Base-by-base conservation (phyloP, 2,888 invertebrate genomes). In the Lasius platythorax region DNA sequence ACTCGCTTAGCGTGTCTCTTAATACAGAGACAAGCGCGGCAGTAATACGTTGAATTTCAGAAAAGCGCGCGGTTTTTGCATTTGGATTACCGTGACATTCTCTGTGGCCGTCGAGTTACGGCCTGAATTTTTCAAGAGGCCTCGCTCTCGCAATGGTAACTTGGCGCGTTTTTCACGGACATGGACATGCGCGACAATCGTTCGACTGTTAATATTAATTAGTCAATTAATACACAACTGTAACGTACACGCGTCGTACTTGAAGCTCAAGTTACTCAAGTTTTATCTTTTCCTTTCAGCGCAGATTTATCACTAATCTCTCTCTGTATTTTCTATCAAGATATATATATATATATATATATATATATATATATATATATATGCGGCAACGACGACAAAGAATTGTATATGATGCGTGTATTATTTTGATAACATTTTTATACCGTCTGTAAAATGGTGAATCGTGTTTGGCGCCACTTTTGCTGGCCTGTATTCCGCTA, bases 1-100 rank as follows among this genome's bases (percentile, higher is more conserved):
- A 90, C 89, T 84, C 90, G 89, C 90, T 90, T 90, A 90, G 87
- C 87, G 88, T 83, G 83, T 78, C 87, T 83, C 89, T 89, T 90
- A 90, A 90, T 90, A 88, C 90, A 85, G 82, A 64, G 74, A 70
- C 83, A 74, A 58, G 30, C 64, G 61, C 81, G 85, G 12, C 67
- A 15, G 66, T 64, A 82, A 83, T 85, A 88, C 84, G 87, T 64
- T 83, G 89, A 85, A 89, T 88, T 88, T 87, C 86, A 85, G 82
- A 89, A 89, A 90, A 89, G 87, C 84, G 87, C 86, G 82, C 81
- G 66, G 68, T 74, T 72, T 82, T 86, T 86, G 79, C 87, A 82
- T 87, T 89, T 85, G 70, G 68, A 67, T 79, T 82, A 68, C 70
- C 78, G n/a, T 30, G 78, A 66, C 53, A 72, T 63, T 81, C n/a